These are phyloP conservation scores for Glandiceps talaboti DNA, from an alignment of 53 echinoderm and acorn worm species.

Conservation along the genomic window DNA sequence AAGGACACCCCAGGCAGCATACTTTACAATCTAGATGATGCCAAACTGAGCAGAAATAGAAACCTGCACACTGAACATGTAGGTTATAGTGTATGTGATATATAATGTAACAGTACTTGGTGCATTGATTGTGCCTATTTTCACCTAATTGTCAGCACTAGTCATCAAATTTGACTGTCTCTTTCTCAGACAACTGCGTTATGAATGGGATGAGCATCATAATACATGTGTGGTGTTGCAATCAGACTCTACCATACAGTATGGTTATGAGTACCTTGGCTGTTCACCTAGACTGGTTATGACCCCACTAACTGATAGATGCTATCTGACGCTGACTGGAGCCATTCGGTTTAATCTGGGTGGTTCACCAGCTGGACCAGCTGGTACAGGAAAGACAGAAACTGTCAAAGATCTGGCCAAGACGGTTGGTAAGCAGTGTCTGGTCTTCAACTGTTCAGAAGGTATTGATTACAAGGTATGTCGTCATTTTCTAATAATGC, in stretches of 20 bases:
- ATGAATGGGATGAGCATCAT: conserved; percentile 98
- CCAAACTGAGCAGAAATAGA: too few relatives aligned
- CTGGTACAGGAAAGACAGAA: conserved; percentile 98
- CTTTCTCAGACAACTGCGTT: conserved; percentile 66
- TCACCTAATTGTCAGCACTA: too few relatives aligned
- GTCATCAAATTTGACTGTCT: too few relatives aligned
- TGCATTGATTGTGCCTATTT: too few relatives aligned
- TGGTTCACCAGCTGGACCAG: conserved; percentile 94
- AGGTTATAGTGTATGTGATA: too few relatives aligned
- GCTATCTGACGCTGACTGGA: conserved; percentile 88
- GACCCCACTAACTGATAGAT: conserved; percentile 93
- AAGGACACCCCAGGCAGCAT: too few relatives aligned
- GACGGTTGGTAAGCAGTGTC: conserved; percentile 83
- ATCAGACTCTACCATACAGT: conserved; percentile 80
- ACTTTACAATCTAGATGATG: too few relatives aligned
- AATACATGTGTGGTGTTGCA: conserved; percentile 95
- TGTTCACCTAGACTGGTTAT: conserved; percentile 95
- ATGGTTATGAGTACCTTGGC: conserved; percentile 98
- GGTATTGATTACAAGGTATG: conserved; percentile 97
- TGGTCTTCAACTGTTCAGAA: conserved; percentile 98
- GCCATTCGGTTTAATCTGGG: conserved; percentile 89
- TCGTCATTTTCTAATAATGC: too few relatives aligned
- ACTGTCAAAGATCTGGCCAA: conserved; percentile 98
- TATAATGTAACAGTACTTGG: too few relatives aligned
- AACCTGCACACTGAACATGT: too few relatives aligned